Evolutionary conservation across 1,140 invertebrate genomes (phyloP).

Genomic region (Mizuhopecten yessoensis): DNA sequence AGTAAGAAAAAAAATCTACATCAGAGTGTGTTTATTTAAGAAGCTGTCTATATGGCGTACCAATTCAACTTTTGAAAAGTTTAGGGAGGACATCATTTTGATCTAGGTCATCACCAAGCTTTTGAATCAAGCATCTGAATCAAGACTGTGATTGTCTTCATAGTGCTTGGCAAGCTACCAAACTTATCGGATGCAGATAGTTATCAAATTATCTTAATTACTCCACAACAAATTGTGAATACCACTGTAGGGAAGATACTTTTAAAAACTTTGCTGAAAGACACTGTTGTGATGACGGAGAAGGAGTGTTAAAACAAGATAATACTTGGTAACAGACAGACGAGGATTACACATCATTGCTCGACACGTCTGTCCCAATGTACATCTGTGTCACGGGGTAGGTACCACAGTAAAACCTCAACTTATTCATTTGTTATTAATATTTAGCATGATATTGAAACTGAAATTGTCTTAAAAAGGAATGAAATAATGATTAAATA

Average conservation of each 20-base stretch:
- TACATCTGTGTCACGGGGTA: slow-evolving; percentile 1
- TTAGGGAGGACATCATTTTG: not conserved
- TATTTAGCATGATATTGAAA: not conserved
- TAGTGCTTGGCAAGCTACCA: not conserved
- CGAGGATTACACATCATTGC: not conserved
- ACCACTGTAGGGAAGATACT: not conserved
- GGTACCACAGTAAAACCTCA: not conserved
- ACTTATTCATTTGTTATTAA: not conserved
- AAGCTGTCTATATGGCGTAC: not conserved
- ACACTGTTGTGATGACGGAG: not conserved
- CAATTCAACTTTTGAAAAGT: not conserved
- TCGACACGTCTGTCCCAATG: not conserved
- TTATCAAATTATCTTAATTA: slow-evolving; percentile 20
- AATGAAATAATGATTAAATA: not conserved
- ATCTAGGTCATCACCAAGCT: not conserved
- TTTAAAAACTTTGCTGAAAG: not conserved
- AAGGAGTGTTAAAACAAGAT: not conserved
- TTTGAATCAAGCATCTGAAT: not conserved
- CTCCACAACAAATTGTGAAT: not conserved
- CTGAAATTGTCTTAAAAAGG: not conserved
- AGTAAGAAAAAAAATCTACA: not conserved
- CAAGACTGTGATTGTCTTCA: not conserved
- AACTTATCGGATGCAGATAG: not conserved
- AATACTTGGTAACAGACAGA: not conserved
- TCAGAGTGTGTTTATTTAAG: slow-evolving; percentile 1